Conservation (phyloP, 2,797 vertebrate species). For the Graptemys geographica region DNA sequence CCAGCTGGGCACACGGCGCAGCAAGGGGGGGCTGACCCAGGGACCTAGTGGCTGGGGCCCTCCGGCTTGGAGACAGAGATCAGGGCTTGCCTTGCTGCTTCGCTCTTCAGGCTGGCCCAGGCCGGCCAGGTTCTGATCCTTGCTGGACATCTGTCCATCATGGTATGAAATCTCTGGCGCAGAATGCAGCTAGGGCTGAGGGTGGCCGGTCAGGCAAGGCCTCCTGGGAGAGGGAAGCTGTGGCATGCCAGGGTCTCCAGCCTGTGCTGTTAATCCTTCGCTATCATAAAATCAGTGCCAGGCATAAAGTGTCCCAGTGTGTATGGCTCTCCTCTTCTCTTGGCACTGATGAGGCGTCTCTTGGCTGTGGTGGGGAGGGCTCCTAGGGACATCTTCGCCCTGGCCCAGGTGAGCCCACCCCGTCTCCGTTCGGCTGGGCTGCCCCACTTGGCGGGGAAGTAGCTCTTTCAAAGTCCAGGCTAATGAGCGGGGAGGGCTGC, state of each 20-base stretch:
- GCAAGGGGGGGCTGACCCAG: background rate
- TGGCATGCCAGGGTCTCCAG: background rate
- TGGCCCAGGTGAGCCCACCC: background rate
- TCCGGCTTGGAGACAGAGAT: background rate
- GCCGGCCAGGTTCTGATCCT: background rate
- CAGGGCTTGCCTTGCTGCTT: background rate
- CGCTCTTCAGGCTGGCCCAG: no score
- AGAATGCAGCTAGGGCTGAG: no score
- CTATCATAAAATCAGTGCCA: background rate
- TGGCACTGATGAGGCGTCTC: background rate
- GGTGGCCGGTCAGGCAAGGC: background rate
- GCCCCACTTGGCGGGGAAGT: background rate
- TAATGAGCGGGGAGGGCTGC: background rate
- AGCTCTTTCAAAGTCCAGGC: background rate
- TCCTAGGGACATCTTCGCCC: background rate
- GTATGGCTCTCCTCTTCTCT: background rate
- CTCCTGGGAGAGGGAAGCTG: background rate
- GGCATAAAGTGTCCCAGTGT: background rate
- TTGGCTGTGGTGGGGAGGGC: background rate
- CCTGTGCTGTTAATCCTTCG: rapidly evolving
- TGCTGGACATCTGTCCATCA: background rate
- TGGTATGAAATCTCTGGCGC: background rate
- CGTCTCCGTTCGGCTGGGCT: background rate
- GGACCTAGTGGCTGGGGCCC: background rate
- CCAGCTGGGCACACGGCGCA: background rate